A percentile compares a stretch with the other conserved stretches of the same genome.
phyloP scores from a whole-genome alignment of 2,113 vertebrate genomes.

The Lates calcarifer region DNA sequence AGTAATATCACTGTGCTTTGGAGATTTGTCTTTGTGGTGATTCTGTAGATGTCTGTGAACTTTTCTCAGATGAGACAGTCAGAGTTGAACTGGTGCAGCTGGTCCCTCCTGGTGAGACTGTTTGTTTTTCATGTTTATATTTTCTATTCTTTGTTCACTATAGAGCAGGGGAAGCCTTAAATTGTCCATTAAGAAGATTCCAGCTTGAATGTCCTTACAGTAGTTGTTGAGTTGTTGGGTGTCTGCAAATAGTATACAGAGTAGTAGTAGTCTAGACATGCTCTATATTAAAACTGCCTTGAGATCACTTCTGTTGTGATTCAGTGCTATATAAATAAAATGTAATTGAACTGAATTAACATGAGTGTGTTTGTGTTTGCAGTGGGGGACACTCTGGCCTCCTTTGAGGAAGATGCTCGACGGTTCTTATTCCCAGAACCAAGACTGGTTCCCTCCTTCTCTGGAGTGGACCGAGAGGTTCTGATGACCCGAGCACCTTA shows the following conservation, averaged over 20 bases:
- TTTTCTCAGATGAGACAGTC: slow-evolving; percentile 76
- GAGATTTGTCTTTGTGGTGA: neutral
- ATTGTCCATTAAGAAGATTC: neutral
- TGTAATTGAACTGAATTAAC: too few relatives aligned
- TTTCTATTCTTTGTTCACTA: neutral
- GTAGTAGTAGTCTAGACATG: too few relatives aligned
- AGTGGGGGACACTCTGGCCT: slow-evolving; percentile 80
- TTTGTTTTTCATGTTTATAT: neutral
- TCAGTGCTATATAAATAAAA: too few relatives aligned
- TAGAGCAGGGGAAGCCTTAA: neutral
- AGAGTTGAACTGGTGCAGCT: slow-evolving; percentile 87
- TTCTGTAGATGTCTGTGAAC: neutral
- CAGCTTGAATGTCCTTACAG: neutral
- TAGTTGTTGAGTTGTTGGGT: too few relatives aligned
- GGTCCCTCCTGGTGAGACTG: slow-evolving; percentile 79
- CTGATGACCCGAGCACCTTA: slow-evolving; percentile 81
- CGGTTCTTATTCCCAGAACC: slow-evolving; percentile 87
- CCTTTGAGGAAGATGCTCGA: slow-evolving; percentile 83
- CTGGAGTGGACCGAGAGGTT: slow-evolving; percentile 82
- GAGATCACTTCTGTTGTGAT: too few relatives aligned
- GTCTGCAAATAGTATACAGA: too few relatives aligned
- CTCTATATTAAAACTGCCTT: too few relatives aligned
- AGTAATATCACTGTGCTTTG: neutral
- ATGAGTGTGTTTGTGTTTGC: slow-evolving; percentile 18
- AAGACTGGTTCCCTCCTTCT: slow-evolving; percentile 81